Base-by-base conservation (phyloP, 2,113 vertebrate species). In the Psittacus erithacus region DNA sequence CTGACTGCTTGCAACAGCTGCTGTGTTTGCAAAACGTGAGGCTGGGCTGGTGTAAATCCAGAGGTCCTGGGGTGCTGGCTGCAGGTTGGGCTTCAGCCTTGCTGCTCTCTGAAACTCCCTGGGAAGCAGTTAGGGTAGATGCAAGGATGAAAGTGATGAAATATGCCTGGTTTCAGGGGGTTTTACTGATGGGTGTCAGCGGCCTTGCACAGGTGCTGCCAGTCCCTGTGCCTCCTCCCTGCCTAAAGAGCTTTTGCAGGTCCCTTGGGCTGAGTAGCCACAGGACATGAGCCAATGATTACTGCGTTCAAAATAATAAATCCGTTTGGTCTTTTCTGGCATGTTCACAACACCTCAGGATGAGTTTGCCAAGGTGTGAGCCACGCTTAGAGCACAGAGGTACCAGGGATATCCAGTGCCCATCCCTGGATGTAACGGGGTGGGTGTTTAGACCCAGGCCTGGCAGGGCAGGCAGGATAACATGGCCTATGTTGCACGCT, bases 401-500 rank as follows among this genome's bases (percentile, higher is more conserved):
- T 52, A 10, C 16, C 33, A 8, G 33, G 43, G 31, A 24, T 9
- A 6, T 57, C 47, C 27, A 14, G 0, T 19, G 46, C 27, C 28
- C 11, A 31, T 57, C 31, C 38, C 11, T 53, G 47, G 47, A 27
- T 0, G 1, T 22, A 38, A 52, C 38, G 23, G 73, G 13, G 27
- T n/a, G 73, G 20, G 4, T 81, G 16, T 86, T 87, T 68, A 65
- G 43, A 13, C 11, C 53, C 2, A 1, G 13, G 25, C 13, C 7
- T 1, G 1, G 28, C 70, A 39, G 24, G 23, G 10, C 33, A 57
- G 35, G 47, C 35, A 33, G 46, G 31, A 57, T 70, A 25, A 43
- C 0, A 0, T n/a, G 11, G 28, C 75, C 47, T 9, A 0, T 10
- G 35, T 27, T 65, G 33, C 29, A 68, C 73, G 25, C 49, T 80